Conservation (phyloP, 2,888 invertebrate genomes). For the Drosophila percnosoma region DNA sequence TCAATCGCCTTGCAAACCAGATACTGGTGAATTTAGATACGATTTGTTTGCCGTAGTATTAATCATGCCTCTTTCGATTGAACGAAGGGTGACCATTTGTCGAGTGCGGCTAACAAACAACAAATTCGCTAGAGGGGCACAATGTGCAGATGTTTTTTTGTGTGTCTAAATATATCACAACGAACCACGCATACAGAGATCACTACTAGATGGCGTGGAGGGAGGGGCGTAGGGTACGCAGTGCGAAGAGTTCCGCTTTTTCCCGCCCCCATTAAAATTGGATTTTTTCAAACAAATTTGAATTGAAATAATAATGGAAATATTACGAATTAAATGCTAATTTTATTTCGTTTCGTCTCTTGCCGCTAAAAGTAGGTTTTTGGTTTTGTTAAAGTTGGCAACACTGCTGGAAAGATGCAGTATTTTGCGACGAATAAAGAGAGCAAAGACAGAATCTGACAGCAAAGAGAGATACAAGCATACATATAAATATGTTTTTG, state of each 20-base stretch:
- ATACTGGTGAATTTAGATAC: slow-evolving; percentile 16
- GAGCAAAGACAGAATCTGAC: slow-evolving; percentile 15
- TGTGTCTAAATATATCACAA: slow-evolving; percentile 36
- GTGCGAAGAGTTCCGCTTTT: neutral
- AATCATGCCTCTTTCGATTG: slow-evolving; percentile 15
- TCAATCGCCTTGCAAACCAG: slow-evolving; percentile 35
- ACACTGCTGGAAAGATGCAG: slow-evolving; percentile 19
- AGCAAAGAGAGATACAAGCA: slow-evolving; percentile 12
- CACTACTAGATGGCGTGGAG: slow-evolving; percentile 5
- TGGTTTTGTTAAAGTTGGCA: neutral
- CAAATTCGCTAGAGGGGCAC: neutral
- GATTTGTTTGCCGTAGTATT: slow-evolving; percentile 1
- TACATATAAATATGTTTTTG: neutral
- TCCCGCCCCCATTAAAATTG: neutral
- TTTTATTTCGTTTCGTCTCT: neutral
- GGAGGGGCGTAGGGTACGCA: neutral
- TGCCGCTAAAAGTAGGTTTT: neutral
- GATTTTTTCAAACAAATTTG: neutral
- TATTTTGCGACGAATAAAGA: slow-evolving; percentile 37
- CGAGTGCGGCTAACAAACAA: slow-evolving; percentile 1
- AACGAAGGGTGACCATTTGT: slow-evolving; percentile 10
- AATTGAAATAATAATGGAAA: neutral
- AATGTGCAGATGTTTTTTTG: slow-evolving; percentile 31
- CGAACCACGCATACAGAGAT: slow-evolving; percentile 5
- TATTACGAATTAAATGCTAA: neutral